Conservation (phyloP, 1,140 invertebrate species). For the Metopolophium dirhodum region DNA sequence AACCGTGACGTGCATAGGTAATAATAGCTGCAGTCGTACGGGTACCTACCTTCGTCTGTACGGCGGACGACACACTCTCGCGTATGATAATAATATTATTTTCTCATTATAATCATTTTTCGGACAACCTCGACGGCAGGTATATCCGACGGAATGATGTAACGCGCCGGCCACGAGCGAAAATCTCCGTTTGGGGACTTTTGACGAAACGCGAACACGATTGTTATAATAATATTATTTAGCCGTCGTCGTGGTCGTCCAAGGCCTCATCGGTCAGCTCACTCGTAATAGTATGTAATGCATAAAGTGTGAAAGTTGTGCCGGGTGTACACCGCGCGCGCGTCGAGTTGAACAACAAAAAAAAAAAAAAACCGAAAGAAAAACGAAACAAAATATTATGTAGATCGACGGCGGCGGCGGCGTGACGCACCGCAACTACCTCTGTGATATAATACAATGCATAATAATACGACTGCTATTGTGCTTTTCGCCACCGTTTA, state of each 20-base stretch:
- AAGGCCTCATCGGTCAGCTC: constrained; percentile 32
- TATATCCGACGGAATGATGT: constrained; percentile 41
- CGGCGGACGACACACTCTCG: neutral
- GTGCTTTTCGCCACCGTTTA: too few species aligned
- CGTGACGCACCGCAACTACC: neutral
- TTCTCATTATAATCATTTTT: constrained; percentile 37
- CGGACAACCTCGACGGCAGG: constrained; percentile 39
- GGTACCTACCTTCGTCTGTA: neutral
- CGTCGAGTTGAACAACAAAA: neutral
- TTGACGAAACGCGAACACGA: constrained; percentile 29
- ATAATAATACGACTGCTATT: too few species aligned
- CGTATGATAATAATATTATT: neutral
- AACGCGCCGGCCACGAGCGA: neutral
- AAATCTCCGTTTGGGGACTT: neutral
- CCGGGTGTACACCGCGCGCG: neutral
- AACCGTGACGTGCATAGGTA: neutral
- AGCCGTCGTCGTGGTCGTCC: neutral
- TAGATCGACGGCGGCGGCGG: neutral
- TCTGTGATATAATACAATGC: too few species aligned
- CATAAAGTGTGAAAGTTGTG: neutral
- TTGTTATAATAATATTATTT: neutral
- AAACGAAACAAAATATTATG: neutral
- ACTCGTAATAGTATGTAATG: too few species aligned
- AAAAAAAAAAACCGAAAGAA: neutral
- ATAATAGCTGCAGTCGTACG: neutral